Evolutionary conservation across 2,888 invertebrate species (phyloP).

Genomic region (Reticulitermes lucifugus): DNA sequence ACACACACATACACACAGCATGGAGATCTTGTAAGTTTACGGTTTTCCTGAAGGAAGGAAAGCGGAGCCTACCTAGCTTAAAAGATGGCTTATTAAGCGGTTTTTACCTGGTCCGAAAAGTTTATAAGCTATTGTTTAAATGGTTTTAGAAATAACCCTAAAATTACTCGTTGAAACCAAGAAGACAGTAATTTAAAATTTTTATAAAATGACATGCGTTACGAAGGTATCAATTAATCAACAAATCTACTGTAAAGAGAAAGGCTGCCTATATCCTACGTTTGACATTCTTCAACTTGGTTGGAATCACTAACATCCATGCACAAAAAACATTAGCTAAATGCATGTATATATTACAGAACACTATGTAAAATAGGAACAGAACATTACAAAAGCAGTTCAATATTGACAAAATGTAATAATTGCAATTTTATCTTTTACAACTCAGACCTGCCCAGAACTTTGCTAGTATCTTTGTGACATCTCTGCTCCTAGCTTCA

Average conservation of each 20-base stretch:
- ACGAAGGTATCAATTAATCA: not conserved
- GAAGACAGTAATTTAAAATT: not conserved
- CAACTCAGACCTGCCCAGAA: slow-evolving; percentile 37
- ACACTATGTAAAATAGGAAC: not conserved
- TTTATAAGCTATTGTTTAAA: too few relatives aligned
- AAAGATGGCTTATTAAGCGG: too few relatives aligned
- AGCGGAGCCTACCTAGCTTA: too few relatives aligned
- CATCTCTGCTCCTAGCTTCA: slow-evolving; percentile 32
- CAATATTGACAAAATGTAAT: not conserved
- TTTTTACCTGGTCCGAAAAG: too few relatives aligned
- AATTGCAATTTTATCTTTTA: not conserved
- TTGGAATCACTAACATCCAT: not conserved
- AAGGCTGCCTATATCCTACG: not conserved
- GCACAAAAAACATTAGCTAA: not conserved
- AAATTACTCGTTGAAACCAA: not conserved
- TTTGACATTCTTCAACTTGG: not conserved
- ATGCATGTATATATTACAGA: slow-evolving; percentile 27
- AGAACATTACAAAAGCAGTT: not conserved
- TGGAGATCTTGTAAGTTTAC: too few relatives aligned
- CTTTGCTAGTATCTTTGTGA: slow-evolving; percentile 1
- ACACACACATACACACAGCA: too few relatives aligned
- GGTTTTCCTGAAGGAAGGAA: too few relatives aligned
- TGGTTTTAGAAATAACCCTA: too few relatives aligned
- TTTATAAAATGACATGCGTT: not conserved
- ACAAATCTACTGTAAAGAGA: not conserved